Evolutionary conservation across 1,140 invertebrate genomes (phyloP).

Genomic region (Zophobas atratus): DNA sequence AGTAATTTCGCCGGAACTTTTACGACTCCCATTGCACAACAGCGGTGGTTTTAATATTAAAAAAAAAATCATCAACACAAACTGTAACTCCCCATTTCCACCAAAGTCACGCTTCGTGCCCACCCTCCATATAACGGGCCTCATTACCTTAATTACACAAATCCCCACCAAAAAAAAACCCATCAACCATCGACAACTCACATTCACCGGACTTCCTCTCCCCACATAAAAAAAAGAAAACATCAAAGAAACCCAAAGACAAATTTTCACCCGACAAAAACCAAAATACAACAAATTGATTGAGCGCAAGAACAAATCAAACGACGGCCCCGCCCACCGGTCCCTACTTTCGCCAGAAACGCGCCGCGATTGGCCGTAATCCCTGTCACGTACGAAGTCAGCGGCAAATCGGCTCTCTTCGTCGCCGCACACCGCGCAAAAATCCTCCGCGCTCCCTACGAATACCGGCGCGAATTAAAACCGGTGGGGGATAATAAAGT

Average conservation of each 20-base stretch:
- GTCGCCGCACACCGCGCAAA: not conserved
- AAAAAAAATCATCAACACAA: not conserved
- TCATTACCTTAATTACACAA: conserved; percentile 13
- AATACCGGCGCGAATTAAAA: not conserved
- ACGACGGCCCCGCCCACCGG: not conserved
- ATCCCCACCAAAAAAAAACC: not conserved
- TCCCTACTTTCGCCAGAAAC: not conserved
- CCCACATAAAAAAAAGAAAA: not conserved
- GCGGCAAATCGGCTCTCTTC: not conserved
- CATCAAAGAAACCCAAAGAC: not conserved
- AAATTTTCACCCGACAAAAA: conserved; percentile 12
- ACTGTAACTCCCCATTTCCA: not conserved
- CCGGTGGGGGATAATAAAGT: not conserved
- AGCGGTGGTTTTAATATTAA: not conserved
- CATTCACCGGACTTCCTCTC: conserved; percentile 12
- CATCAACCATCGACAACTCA: not conserved
- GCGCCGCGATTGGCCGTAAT: conserved; percentile 30
- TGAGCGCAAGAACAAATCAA: conserved; percentile 28
- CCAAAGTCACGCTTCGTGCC: conserved; percentile 27
- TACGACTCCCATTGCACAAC: too few relatives aligned
- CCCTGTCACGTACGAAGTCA: not conserved
- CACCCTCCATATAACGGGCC: conserved; percentile 31
- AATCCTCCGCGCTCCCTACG: not conserved
- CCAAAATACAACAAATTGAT: conserved; percentile 26
- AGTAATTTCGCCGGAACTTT: too few relatives aligned